Evolutionary conservation across 2,888 invertebrate genomes (phyloP), one percentile per base, ranked within the genome.

Genomic region (Erebia epiphron): DNA sequence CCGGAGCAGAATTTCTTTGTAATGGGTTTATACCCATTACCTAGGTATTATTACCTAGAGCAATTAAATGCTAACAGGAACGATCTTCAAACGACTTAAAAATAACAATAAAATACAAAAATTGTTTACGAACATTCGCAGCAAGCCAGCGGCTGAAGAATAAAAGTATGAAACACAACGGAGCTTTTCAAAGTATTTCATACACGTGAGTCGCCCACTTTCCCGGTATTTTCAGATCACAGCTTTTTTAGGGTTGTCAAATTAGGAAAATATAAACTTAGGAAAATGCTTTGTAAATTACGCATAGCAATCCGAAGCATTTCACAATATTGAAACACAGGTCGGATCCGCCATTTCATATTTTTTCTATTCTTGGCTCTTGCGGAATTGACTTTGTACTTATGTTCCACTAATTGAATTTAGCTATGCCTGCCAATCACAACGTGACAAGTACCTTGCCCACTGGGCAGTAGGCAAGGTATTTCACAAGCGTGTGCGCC

Each of bases 141-240:
- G 41, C 66, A 21, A 65, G 54, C 62, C 68, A 71, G 56, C 67
- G 58, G 68, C 69, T 61, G 71, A 69, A 57, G 67, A 67, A 67
- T 69, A 49, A 68, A 70, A 68, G 64, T 13, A 46, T 46, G 13
- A 65, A 72, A 70, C 50, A 64, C 16, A 54, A 54, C 64, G 71
- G 72, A 74, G 60, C 68, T 21, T 16, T 69, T 67, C 60, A 70
- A 76, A 77, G 70, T 79, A 75, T 79, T 76, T 75, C 67, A 77
- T 73, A 71, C 77, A 77, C 79, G 80, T 78, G 77, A 21, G n/a
- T 35, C 50, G n/a, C 52, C n/a, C 35, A 64, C 64, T 64, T 64
- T n/a, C 14, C 9, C 26, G 14, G 49, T 63, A 63, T 63, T 63
- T 60, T 63, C 50, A 14, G 50, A 18, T 63, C 43, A 41, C 41